Base-by-base conservation (phyloP, 2,797 vertebrate genomes). In the Lycodopsis pacificus region DNA sequence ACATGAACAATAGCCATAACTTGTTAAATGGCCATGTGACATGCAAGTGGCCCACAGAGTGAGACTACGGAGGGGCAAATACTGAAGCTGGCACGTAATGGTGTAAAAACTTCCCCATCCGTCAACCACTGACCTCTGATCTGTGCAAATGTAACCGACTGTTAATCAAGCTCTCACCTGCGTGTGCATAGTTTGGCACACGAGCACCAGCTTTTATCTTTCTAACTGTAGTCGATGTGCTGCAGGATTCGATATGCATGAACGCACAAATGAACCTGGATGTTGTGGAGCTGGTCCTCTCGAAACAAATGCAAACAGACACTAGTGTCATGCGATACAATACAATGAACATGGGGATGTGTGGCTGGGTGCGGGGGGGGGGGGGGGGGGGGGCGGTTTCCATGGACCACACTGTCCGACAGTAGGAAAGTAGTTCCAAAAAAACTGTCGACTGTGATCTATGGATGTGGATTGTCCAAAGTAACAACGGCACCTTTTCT, bases 21-120 rank as follows among this genome's bases (percentile, higher is more conserved):
- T 88, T 86, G 81, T 88, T 73, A 74, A 87, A 88, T 14, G 73
- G 46, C 76, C 88, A 82, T 85, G 87, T 82, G 84, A 83, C 91
- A 85, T 82, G 49, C 64, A 88, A 90, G 84, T 83, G 83, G 77
- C 15, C 82, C 36, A 20, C 51, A 46, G 64, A 80, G 71, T 51
- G 69, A 83, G 76, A 56, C 66, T 70, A 25, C 32, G 20, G 44
- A 65, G 46, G 68, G 65, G 68, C n/a, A n/a, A 53, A 80, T n/a
- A 61, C 56, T 13, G 30, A 64, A 46, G 61, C 48, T 30, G 56
- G 53, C 44, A 71, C 32, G 58, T 64, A 74, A 10, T 32, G 44
- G 3, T 44, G 53, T 73, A 68, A 75, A 40, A 86, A 44, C 44
- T 0, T 56, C 63, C 72, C 65, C 8, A 58, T 79, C 62, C 66